phyloP scores from a whole-genome alignment of 2,888 invertebrate species.

The Xestoiulus laeticollis region DNA sequence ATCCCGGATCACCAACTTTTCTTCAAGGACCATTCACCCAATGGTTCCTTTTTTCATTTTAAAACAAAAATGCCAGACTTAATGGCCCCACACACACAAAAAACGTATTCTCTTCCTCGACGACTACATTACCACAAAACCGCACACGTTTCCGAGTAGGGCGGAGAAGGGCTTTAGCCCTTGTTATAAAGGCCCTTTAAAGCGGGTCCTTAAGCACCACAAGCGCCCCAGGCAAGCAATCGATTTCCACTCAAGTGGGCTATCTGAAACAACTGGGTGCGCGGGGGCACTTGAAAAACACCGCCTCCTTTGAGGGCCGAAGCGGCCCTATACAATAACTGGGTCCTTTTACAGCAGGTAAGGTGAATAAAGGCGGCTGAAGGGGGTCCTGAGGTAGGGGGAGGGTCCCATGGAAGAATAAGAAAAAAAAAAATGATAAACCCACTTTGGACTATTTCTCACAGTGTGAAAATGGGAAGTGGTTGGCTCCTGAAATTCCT shows the following conservation, averaged over 20 bases:
- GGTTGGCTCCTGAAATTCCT: not conserved
- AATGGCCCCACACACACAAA: not conserved
- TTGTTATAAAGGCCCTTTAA: not conserved
- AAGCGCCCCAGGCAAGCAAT: not conserved
- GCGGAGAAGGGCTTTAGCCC: not conserved
- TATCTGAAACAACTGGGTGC: not conserved
- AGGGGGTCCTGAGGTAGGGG: not conserved
- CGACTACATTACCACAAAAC: not conserved
- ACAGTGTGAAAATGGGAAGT: not conserved
- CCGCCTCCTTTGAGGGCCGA: not conserved
- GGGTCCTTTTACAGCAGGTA: conserved; percentile 40
- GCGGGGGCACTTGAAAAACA: not conserved
- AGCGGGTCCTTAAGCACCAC: not conserved
- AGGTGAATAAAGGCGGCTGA: conserved; percentile 14
- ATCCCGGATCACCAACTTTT: not conserved
- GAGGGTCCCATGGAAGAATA: not conserved
- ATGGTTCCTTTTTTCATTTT: not conserved
- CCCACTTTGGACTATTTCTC: not conserved
- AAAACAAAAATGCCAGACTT: not conserved
- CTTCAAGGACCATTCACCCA: not conserved
- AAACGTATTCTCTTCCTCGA: not conserved
- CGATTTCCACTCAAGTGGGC: not conserved
- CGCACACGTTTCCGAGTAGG: not conserved
- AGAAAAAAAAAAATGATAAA: not conserved
- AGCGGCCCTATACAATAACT: not conserved